Evolutionary conservation across 2,113 vertebrate species (phyloP), one percentile per base, ranked within the genome.

Genomic region (Donacobius atricapilla): DNA sequence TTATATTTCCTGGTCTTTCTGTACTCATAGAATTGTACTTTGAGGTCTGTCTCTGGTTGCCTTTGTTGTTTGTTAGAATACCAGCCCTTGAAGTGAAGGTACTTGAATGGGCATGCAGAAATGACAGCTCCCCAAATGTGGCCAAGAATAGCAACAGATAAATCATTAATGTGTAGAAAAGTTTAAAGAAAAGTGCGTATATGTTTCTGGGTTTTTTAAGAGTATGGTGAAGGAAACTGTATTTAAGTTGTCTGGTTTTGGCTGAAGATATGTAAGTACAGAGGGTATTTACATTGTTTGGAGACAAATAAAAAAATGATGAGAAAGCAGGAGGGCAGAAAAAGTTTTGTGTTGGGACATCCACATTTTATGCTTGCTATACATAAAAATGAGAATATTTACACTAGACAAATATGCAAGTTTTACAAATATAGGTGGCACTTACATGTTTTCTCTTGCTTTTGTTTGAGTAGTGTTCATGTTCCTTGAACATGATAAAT

Each of bases 1-100:
- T 97, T 97, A 97, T 98, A 97, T 96, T 98, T 98, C 97, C 97
- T 97, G 95, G 64, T 93, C 61, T 97, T 97, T 97, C 97, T 97
- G 96, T 95, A 93, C 90, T 89, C 85, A 78, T n/a, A 94, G 79
- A 96, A 80, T 69, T 96, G 79, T 92, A 90, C 94, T 95, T 97
- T 81, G 96, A 96, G 92, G 89, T 86, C 92, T 91, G 71, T 96
- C 94, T 79, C 50, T 82, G 51, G n/a, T 76, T 96, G 94, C 96
- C 91, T 97, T 94, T 97, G 93, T 96, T 94, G 86, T 96, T 79
- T 82, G 51, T 94, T 50, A 63, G 91, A 89, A 90, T 91, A 87
- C 90, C 82, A 89, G 33, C 35, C 42, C 81, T 84, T 89, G 87
- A 95, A 91, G 85, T 75, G 68, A 91, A 95, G 60, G 58, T 73